Percentiles rank a stretch among this genome's conserved stretches.
phyloP scores from a whole-genome alignment of 2,797 vertebrate species.

The Pangasius djambal region DNA sequence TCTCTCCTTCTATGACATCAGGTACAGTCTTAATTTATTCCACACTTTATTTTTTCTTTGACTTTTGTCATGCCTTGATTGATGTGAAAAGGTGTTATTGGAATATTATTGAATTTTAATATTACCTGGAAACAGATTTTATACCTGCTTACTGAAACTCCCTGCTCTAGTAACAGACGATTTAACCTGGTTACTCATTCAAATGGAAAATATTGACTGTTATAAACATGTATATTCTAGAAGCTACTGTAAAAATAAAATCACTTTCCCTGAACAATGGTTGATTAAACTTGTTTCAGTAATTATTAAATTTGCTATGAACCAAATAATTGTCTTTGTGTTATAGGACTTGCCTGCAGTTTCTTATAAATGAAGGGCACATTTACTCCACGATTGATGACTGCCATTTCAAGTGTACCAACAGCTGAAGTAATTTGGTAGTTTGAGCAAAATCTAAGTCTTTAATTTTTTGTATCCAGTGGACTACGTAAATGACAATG shows the following conservation, averaged over 20 bases:
- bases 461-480: neutral
- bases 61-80: neutral
- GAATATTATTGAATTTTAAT: neutral
- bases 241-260: neutral
- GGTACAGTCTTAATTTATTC: constrained; percentile 71
- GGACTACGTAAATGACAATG: neutral
- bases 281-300: neutral
- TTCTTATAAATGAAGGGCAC: constrained; percentile 60
- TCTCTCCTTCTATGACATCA: constrained; percentile 82
- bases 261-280: neutral
- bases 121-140: neutral
- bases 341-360: constrained; percentile 59
- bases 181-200: neutral
- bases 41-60: neutral
- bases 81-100: neutral
- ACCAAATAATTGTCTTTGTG: neutral
- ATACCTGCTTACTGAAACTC: neutral
- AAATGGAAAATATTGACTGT: neutral
- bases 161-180: neutral
- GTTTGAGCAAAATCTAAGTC: neutral
- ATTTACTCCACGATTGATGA: constrained; percentile 63
- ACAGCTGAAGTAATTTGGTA: neutral
- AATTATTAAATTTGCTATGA: neutral
- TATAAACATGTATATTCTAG: neutral
- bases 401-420: constrained; percentile 62